Evolutionary conservation across 2,797 vertebrate genomes (phyloP), one percentile per base, ranked within the genome.

Genomic region (Todus mexicanus): DNA sequence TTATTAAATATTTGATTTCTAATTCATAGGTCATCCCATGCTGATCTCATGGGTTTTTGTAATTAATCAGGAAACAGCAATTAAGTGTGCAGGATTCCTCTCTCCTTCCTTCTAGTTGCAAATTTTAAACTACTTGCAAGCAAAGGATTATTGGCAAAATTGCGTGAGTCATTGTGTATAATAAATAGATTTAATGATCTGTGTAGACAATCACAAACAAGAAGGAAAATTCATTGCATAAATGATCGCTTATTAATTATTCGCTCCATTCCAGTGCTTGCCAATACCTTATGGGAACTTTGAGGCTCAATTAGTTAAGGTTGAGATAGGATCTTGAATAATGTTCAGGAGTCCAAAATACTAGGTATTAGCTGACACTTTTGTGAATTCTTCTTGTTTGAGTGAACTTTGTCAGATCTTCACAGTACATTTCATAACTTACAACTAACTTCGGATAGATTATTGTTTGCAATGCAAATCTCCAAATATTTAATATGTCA

Each of bases 151-250:
- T 94, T 96, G 93, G 91, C 71, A 89, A 83, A 90, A 65, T 65
- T 60, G 29, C 66, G 63, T 35, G 65, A 94, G 60, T 89, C 61
- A 66, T 81, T 84, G 65, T 66, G 45, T 77, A 48, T 87, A 90
- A 92, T 85, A 93, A 96, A 94, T 89, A 90, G 43, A 86, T 91
- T 91, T 92, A 89, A 92, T 85, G 91, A 92, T 96, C 74, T 83
- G 77, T 86, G 71, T 48, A 90, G 80, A 92, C 25, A 70, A 53
- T 91, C 79, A 79, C 38, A 93, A 94, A 80, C 57, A 93, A 93
- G 81, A 93, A 77, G 81, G 95, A 96, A 94, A 93, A 92, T 70
- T 76, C 6, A 47, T 81, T 83, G 74, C 77, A 81, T 70, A 85
- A 85, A 66, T 77, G n/a, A 85, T 93, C 93, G 91, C 51, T 89